Percentiles rank a stretch among this genome's conserved stretches.
Evolutionary conservation across 2,113 vertebrate genomes (phyloP).

Genomic region (Oryzias curvinotus): DNA sequence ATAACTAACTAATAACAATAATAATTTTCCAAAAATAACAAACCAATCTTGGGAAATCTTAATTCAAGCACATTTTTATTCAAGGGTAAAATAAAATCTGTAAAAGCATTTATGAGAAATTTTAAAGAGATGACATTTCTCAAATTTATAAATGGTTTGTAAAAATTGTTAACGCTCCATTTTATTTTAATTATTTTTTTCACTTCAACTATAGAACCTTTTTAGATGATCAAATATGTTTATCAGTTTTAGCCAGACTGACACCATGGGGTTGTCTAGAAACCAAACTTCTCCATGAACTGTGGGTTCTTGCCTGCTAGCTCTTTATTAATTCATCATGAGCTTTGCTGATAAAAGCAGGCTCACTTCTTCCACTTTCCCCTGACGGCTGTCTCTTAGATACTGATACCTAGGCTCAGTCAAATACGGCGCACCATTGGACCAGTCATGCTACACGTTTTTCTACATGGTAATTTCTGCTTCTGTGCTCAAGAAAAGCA

Average conservation of each 20-base stretch:
- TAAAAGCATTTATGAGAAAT: too few relatives aligned
- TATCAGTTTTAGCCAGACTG: background rate
- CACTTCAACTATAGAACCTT: too few relatives aligned
- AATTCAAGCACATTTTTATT: too few relatives aligned
- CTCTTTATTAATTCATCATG: conserved; percentile 46
- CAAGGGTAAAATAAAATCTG: too few relatives aligned
- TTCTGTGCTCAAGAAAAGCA: background rate
- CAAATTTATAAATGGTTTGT: too few relatives aligned
- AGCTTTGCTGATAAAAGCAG: conserved; percentile 15
- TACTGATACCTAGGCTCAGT: conserved; percentile 19
- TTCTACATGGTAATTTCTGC: conserved; percentile 16
- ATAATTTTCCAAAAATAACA: too few relatives aligned
- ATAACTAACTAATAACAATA: too few relatives aligned
- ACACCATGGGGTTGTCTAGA: background rate
- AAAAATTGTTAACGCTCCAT: too few relatives aligned
- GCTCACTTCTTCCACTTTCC: conserved; percentile 29
- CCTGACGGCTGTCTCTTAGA: conserved; percentile 19
- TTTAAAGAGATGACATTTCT: too few relatives aligned
- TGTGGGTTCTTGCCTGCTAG: background rate
- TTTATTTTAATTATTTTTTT: too few relatives aligned
- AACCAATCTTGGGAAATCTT: too few relatives aligned
- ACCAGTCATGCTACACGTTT: conserved; percentile 5
- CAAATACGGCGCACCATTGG: background rate
- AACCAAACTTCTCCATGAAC: background rate
- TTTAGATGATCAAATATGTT: too few relatives aligned